phyloP scores from a whole-genome alignment of 2,113 vertebrate species.

The Tiliqua scincoides region DNA sequence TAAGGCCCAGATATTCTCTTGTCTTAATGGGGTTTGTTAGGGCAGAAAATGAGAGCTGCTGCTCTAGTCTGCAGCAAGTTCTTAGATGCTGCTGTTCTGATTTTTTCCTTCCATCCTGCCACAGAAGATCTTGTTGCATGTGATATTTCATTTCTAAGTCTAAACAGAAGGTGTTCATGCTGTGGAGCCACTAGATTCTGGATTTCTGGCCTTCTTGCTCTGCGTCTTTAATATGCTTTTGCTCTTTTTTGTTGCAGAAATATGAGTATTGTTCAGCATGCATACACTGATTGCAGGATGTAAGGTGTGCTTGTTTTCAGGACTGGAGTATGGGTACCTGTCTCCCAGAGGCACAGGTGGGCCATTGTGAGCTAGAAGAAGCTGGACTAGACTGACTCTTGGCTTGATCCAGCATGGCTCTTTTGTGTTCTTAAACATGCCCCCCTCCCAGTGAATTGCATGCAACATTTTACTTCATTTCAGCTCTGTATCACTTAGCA shows the following conservation, averaged over 20 bases:
- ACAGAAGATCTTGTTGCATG: background rate
- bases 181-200: background rate
- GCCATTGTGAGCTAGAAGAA: no score
- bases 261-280: background rate
- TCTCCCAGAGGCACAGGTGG: no score
- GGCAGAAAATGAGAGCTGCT: no score
- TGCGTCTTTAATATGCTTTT: background rate
- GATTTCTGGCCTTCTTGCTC: background rate
- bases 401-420: no score
- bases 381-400: no score
- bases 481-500: no score
- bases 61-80: background rate
- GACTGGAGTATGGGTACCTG: background rate
- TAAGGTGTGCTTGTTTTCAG: no score
- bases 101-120: background rate
- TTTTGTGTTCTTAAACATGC: no score
- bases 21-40: background rate
- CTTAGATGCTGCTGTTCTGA: background rate
- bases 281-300: background rate
- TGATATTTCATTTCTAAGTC: background rate
- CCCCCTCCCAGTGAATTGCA: no score
- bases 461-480: no score
- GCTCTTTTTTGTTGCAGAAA: background rate
- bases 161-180: background rate
- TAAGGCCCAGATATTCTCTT: background rate